Evolutionary conservation across 2,113 vertebrate genomes (phyloP).

Genomic region (Nymphicus hollandicus): DNA sequence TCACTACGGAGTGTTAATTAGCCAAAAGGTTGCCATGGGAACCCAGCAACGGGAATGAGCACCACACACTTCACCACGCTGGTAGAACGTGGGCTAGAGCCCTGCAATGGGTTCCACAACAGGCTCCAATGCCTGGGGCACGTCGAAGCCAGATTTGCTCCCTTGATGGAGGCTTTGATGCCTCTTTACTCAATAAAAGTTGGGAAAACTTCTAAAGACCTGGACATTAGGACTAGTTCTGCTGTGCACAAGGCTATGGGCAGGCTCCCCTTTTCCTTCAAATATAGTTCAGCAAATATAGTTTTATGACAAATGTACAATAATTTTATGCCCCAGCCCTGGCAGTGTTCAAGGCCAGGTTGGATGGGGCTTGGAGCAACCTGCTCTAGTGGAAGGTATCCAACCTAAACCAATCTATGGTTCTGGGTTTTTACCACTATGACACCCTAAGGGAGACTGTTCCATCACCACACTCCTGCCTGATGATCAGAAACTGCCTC

Average conservation of each 20-base stretch:
- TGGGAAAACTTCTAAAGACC: neutral
- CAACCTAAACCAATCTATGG: neutral
- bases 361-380: neutral
- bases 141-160: neutral
- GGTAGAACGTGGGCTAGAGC: neutral
- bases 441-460: neutral
- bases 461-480: neutral
- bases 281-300: neutral
- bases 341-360: neutral
- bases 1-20: conserved; percentile 5
- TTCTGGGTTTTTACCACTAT: neutral
- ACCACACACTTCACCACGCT: neutral
- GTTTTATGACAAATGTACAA: neutral
- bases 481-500: neutral
- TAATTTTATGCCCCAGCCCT: neutral
- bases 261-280: neutral
- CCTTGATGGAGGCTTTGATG: neutral
- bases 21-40: neutral
- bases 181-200: neutral
- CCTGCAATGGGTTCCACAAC: neutral
- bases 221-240: neutral
- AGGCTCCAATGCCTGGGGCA: neutral
- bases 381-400: neutral
- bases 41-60: neutral
- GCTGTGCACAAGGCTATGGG: neutral